A percentile compares a stretch with the other conserved stretches of the same genome.
phyloP scores from a whole-genome alignment of 2,888 invertebrate genomes.

The Vesta saturnalis region DNA sequence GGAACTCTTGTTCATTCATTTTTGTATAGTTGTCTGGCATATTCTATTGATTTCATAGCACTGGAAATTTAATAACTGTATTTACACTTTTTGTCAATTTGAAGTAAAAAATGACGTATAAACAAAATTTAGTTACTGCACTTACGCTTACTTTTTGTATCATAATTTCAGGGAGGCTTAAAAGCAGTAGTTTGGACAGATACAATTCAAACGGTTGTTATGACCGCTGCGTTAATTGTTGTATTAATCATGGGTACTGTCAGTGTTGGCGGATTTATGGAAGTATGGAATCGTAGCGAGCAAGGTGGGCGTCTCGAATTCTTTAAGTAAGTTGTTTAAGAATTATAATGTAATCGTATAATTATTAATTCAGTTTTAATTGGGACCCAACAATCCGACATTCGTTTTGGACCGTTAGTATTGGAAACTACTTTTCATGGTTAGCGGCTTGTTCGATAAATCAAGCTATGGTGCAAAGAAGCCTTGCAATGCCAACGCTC shows the following conservation, averaged over 20 bases:
- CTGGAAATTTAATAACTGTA: too few relatives aligned
- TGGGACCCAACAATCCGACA: conserved; percentile 80
- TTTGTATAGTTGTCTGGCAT: too few relatives aligned
- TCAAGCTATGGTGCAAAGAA: conserved; percentile 89
- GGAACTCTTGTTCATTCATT: conserved; percentile 25
- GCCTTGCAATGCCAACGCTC: conserved; percentile 79
- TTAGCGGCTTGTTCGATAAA: conserved; percentile 84
- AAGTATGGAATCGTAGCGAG: conserved; percentile 70
- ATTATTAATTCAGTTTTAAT: conserved; percentile 70
- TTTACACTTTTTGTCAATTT: too few relatives aligned
- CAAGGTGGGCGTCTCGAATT: conserved; percentile 75
- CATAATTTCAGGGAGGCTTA: conserved; percentile 72
- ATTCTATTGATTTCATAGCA: too few relatives aligned
- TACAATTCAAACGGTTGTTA: conserved; percentile 77
- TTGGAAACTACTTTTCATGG: conserved; percentile 85
- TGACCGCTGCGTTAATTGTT: conserved; percentile 75
- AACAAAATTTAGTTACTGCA: too few relatives aligned
- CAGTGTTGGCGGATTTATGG: conserved; percentile 70
- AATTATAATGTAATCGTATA: conserved; percentile 10
- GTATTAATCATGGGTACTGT: conserved; percentile 74
- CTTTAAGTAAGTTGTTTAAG: conserved; percentile 69
- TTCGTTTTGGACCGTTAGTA: conserved; percentile 81
- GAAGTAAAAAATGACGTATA: too few relatives aligned
- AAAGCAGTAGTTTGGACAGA: conserved; percentile 87
- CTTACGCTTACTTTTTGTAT: background rate